Evolutionary conservation across 2,888 invertebrate species (phyloP).

Genomic region (Ichneumoninae sp.): DNA sequence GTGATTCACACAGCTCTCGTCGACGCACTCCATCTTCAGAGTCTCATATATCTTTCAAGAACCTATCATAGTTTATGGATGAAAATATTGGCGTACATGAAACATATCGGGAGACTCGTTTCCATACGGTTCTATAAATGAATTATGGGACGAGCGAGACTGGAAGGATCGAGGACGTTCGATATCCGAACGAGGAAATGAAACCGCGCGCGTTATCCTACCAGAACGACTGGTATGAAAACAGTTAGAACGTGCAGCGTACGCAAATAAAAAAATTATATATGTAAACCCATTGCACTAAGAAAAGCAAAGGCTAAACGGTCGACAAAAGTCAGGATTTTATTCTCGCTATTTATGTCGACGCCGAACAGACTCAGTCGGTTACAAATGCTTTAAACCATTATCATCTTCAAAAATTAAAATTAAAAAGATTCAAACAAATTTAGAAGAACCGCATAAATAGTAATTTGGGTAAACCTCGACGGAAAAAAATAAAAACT

Average conservation of each 20-base stretch:
- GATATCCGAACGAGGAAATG: conserved; percentile 56
- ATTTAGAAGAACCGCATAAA: too few relatives aligned
- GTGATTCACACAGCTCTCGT: conserved; percentile 19
- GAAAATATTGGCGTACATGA: conserved; percentile 20
- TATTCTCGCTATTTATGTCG: neutral
- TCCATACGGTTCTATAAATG: conserved; percentile 36
- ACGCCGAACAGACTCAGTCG: neutral
- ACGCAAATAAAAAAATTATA: neutral
- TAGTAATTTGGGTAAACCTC: too few relatives aligned
- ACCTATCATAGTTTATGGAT: conserved; percentile 26
- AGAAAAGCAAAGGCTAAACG: neutral
- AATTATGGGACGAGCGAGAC: conserved; percentile 20
- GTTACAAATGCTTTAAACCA: too few relatives aligned
- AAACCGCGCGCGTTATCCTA: conserved; percentile 28
- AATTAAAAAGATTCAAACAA: too few relatives aligned
- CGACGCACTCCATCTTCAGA: neutral
- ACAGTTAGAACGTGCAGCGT: neutral
- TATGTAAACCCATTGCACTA: neutral
- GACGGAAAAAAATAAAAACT: neutral
- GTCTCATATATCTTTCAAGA: neutral
- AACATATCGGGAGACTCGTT: conserved; percentile 42
- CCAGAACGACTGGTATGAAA: conserved; percentile 2
- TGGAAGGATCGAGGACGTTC: conserved; percentile 44
- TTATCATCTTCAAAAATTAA: too few relatives aligned
- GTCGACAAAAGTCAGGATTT: neutral